Percentiles rank a stretch among this genome's conserved stretches.
phyloP scores from a whole-genome alignment of 1,140 invertebrate genomes.

The Drosophila arawakana region DNA sequence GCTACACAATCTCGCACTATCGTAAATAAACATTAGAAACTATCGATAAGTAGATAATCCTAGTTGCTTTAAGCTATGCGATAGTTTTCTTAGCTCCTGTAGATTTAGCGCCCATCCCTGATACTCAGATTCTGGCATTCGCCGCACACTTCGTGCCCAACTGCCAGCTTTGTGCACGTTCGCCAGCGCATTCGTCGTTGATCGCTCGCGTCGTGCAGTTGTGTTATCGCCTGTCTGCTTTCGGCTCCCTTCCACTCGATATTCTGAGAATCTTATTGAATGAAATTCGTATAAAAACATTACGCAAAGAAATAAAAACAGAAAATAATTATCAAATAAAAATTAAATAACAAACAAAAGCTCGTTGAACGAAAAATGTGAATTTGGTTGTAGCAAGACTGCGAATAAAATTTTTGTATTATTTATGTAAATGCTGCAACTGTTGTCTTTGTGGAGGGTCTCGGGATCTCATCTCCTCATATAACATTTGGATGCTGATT shows the following conservation, averaged over 20 bases:
- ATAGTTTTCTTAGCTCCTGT: constrained; percentile 48
- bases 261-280: constrained; percentile 19
- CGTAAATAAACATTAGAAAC: neutral
- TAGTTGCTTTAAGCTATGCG: neutral
- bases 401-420: constrained; percentile 24
- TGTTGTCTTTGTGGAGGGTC: constrained; percentile 68
- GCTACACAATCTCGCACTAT: constrained; percentile 25
- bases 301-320: constrained; percentile 20
- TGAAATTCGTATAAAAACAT: constrained; percentile 27
- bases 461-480: constrained; percentile 54
- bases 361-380: constrained; percentile 32
- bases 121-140: constrained; percentile 40
- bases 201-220: constrained; percentile 72
- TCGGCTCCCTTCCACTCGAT: constrained; percentile 8
- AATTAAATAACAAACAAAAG: constrained; percentile 21
- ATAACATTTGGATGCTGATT: constrained; percentile 75
- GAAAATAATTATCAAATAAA: constrained; percentile 21
- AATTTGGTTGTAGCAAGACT: constrained; percentile 17
- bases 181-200: constrained; percentile 64
- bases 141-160: constrained; percentile 35
- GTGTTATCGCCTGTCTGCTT: constrained; percentile 23
- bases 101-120: constrained; percentile 37
- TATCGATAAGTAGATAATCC: constrained; percentile 8
- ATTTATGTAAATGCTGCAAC: constrained; percentile 32
- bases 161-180: constrained; percentile 51